These are phyloP conservation scores for Gymnoscelis rufifasciata DNA, from an alignment of 2,888 invertebrate genomes.

Conservation along the genomic window DNA sequence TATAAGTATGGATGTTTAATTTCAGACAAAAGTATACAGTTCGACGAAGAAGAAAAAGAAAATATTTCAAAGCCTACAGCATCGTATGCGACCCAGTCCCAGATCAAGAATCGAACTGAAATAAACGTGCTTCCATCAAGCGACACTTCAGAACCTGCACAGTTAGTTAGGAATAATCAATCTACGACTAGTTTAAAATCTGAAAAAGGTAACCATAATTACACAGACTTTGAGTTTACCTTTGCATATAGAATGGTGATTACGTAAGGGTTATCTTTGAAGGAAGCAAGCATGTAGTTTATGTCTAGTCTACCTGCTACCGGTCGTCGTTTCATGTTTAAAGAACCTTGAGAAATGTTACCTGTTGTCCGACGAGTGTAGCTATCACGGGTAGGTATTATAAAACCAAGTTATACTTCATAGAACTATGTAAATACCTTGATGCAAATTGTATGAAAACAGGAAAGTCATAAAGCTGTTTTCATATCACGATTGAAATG, in stretches of 20 bases:
- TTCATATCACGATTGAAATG: slow-evolving; percentile 3
- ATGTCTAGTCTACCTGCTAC: slow-evolving; percentile 18
- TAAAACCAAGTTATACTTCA: slow-evolving; percentile 13
- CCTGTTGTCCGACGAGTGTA: slow-evolving; percentile 27
- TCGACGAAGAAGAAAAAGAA: slow-evolving; percentile 35
- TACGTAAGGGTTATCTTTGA: slow-evolving; percentile 15
- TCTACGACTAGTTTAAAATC: slow-evolving; percentile 39
- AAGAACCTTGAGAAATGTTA: slow-evolving; percentile 29
- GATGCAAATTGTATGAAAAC: slow-evolving; percentile 32
- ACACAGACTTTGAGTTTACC: not conserved
- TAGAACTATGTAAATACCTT: slow-evolving; percentile 14
- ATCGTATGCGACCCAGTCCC: slow-evolving; percentile 23
- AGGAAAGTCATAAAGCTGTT: slow-evolving; percentile 9
- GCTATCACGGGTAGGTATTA: slow-evolving; percentile 11
- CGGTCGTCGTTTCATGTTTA: slow-evolving; percentile 28
- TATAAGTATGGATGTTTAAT: slow-evolving; percentile 12
- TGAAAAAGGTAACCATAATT: slow-evolving; percentile 41
- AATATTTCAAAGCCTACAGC: slow-evolving; percentile 19
- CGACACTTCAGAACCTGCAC: slow-evolving; percentile 58
- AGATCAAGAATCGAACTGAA: slow-evolving; percentile 38
- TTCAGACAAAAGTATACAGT: slow-evolving; percentile 51
- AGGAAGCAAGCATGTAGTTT: slow-evolving; percentile 13
- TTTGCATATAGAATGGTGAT: not conserved
- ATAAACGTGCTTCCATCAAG: slow-evolving; percentile 60
- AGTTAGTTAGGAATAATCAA: slow-evolving; percentile 59